Evolutionary conservation across 2,113 vertebrate genomes (phyloP).

Genomic region (Fulica atra): DNA sequence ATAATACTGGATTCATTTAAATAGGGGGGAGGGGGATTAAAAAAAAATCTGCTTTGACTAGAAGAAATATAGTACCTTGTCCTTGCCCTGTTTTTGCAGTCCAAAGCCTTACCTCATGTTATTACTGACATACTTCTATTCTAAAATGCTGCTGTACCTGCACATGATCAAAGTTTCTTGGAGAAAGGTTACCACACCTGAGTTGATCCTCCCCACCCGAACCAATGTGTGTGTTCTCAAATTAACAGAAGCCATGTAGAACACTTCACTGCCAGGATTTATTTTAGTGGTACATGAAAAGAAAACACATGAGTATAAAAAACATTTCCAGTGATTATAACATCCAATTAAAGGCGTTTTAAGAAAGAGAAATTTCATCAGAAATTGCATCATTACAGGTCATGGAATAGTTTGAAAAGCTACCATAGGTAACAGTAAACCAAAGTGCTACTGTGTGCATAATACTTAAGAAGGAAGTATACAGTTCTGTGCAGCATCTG

Average conservation of each 20-base stretch:
- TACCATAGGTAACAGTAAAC: constrained; percentile 55
- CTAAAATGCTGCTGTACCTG: neutral
- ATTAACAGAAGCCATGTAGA: neutral
- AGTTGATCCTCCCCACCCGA: neutral
- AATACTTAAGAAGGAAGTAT: constrained; percentile 1
- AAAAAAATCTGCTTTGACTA: neutral
- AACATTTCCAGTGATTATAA: constrained; percentile 57
- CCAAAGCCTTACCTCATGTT: neutral
- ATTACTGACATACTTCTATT: neutral
- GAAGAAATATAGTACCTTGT: neutral
- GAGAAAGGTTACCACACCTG: neutral
- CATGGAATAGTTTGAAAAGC: constrained; percentile 37
- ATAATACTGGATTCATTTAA: neutral
- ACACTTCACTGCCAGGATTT: constrained; percentile 50
- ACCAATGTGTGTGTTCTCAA: neutral
- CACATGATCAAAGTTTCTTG: neutral
- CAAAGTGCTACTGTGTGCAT: constrained; percentile 50
- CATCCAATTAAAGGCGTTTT: constrained; percentile 33
- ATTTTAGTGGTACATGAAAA: constrained; percentile 34
- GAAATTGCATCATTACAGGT: constrained; percentile 45
- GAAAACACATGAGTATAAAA: constrained; percentile 49
- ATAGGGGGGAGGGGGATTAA: neutral
- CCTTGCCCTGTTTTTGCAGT: neutral
- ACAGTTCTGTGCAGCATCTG: constrained; percentile 3
- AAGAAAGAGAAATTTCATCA: constrained; percentile 49